Percentiles rank a stretch among this genome's conserved stretches.
phyloP scores from a whole-genome alignment of 2,888 invertebrate genomes.

The Amphimallon solstitiale region DNA sequence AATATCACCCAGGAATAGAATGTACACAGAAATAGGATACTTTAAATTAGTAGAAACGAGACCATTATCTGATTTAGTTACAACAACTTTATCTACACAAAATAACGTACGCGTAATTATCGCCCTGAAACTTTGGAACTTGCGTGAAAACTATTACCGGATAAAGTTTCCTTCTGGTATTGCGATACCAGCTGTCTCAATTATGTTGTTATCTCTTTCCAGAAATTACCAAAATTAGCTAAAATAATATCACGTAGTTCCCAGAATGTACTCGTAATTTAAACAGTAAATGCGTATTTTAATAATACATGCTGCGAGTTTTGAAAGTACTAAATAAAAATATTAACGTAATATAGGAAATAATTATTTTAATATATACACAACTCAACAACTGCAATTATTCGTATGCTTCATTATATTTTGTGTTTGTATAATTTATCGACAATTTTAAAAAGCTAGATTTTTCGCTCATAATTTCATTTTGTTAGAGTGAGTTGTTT shows the following conservation, averaged over 20 bases:
- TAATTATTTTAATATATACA: too few relatives aligned
- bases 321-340: too few relatives aligned
- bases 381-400: too few relatives aligned
- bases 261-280: constrained; percentile 1
- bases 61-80: constrained; percentile 1
- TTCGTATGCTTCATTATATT: too few relatives aligned
- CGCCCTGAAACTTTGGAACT: not conserved
- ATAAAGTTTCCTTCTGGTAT: constrained; percentile 12
- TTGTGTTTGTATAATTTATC: too few relatives aligned
- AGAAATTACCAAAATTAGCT: not conserved
- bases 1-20: too few relatives aligned
- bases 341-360: too few relatives aligned
- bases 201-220: constrained; percentile 10
- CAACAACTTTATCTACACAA: not conserved
- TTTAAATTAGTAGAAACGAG: not conserved
- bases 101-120: constrained; percentile 20
- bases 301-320: too few relatives aligned
- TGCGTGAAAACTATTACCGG: constrained; percentile 23
- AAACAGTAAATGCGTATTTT: not conserved
- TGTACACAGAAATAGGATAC: not conserved
- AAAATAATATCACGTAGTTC: constrained; percentile 13
- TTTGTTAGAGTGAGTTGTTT: too few relatives aligned
- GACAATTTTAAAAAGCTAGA: too few relatives aligned
- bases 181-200: not conserved
- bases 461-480: too few relatives aligned